Evolutionary conservation across 2,113 vertebrate genomes (phyloP).

Genomic region (Sceloporus tristichus): DNA sequence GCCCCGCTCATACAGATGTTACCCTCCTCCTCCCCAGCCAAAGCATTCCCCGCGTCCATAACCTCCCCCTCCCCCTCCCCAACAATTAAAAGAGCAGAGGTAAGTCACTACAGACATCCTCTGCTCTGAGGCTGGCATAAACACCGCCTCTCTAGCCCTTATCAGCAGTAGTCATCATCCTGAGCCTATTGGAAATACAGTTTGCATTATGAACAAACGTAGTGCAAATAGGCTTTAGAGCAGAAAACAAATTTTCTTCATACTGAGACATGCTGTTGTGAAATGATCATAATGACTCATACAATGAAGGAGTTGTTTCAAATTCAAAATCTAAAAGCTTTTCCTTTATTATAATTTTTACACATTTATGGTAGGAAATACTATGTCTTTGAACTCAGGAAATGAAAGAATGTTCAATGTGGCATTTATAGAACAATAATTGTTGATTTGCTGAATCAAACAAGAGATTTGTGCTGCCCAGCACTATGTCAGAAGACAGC

Average conservation of each 20-base stretch:
- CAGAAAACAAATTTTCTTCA: not conserved
- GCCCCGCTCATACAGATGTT: no score
- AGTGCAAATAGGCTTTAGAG: not conserved
- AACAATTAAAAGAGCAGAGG: no score
- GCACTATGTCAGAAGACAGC: no score
- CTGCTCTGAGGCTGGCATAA: no score
- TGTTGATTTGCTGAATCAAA: not conserved
- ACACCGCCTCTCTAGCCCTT: no score
- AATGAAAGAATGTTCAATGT: constrained; percentile 50
- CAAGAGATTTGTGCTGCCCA: not conserved
- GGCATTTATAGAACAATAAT: constrained; percentile 42
- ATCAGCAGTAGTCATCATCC: not conserved
- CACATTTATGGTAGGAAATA: constrained; percentile 42
- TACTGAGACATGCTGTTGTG: constrained; percentile 31
- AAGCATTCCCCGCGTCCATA: no score
- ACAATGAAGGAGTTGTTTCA: constrained; percentile 48
- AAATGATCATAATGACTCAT: constrained; percentile 59
- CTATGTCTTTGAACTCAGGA: constrained; percentile 46
- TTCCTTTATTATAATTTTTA: constrained; percentile 56
- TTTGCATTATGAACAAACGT: rapidly evolving
- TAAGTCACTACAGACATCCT: no score
- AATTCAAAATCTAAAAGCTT: constrained; percentile 47
- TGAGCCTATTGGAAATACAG: not conserved
- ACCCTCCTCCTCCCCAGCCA: no score
- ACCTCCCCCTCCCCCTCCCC: no score